A percentile compares a stretch with the other conserved stretches of the same genome.
Evolutionary conservation across 2,113 vertebrate genomes (phyloP).

Genomic region (Ammodytes dubius): DNA sequence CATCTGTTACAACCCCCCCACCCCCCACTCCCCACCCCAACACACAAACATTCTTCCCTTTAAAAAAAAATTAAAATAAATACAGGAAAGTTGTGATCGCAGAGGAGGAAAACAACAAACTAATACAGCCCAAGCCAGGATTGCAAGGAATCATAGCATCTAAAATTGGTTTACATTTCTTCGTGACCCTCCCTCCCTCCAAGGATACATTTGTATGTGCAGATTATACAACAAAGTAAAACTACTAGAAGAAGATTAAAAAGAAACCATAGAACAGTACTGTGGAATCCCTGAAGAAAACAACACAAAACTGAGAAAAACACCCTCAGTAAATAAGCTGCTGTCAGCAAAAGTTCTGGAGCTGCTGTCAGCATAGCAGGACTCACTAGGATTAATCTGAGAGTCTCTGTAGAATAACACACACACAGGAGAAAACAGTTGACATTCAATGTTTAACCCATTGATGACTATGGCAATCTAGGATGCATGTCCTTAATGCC

Average conservation of each 20-base stretch:
- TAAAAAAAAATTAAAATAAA: background rate
- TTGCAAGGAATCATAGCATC: background rate
- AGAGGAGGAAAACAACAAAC: constrained; percentile 20
- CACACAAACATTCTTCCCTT: background rate
- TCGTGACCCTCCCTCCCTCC: background rate
- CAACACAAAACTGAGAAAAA: background rate
- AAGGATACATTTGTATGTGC: background rate
- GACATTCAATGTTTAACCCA: constrained; percentile 17
- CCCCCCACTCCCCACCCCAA: background rate
- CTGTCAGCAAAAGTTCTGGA: constrained; percentile 56
- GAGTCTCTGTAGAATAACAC: background rate
- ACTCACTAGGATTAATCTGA: constrained; percentile 43
- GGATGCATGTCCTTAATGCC: too few relatives aligned
- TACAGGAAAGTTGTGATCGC: background rate
- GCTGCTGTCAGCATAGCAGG: constrained; percentile 54
- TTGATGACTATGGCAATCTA: too few relatives aligned
- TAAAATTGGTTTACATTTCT: background rate
- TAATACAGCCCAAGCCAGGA: background rate
- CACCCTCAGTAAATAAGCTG: constrained; percentile 30
- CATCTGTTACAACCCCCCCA: background rate
- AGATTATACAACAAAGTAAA: constrained; percentile 11
- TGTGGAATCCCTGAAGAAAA: constrained; percentile 14
- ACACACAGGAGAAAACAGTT: constrained; percentile 14
- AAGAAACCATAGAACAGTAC: background rate
- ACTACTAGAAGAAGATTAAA: background rate